A percentile compares a stretch with the other conserved stretches of the same genome.
Evolutionary conservation across 2,888 invertebrate species (phyloP).

Genomic region (Tipula vernalis): DNA sequence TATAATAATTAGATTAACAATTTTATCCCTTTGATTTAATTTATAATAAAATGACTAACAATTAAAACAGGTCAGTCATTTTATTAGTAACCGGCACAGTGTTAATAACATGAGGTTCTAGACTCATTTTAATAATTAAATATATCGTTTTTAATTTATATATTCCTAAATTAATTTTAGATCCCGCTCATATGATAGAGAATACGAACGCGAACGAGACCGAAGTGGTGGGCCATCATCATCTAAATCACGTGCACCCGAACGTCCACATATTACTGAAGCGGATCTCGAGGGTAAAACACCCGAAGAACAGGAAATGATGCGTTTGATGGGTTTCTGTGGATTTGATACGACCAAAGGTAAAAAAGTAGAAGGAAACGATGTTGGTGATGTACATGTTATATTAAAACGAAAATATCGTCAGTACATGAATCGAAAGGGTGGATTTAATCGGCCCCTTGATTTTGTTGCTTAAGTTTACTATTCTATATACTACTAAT

Average conservation of each 20-base stretch:
- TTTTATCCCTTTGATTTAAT: slow-evolving; percentile 5
- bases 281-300: slow-evolving; percentile 84
- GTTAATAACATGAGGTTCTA: neutral
- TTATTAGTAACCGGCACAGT: neutral
- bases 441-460: slow-evolving; percentile 95
- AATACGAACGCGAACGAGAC: slow-evolving; percentile 18
- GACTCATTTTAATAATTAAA: neutral
- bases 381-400: slow-evolving; percentile 89
- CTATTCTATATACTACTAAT: neutral
- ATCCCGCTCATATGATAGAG: slow-evolving; percentile 20
- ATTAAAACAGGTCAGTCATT: neutral
- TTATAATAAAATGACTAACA: neutral
- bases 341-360: slow-evolving; percentile 93
- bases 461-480: slow-evolving; percentile 77
- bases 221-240: slow-evolving; percentile 23
- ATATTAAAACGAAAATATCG: slow-evolving; percentile 92
- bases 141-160: neutral
- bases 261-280: slow-evolving; percentile 57
- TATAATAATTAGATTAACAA: slow-evolving; percentile 5
- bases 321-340: slow-evolving; percentile 93
- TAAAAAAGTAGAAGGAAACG: slow-evolving; percentile 89
- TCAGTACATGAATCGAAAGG: slow-evolving; percentile 99
- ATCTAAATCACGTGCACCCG: slow-evolving; percentile 26
- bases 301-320: slow-evolving; percentile 88
- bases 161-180: slow-evolving; percentile 13